Base-by-base conservation (phyloP, 2,113 vertebrate genomes). In the Sceloporus undulatus region DNA sequence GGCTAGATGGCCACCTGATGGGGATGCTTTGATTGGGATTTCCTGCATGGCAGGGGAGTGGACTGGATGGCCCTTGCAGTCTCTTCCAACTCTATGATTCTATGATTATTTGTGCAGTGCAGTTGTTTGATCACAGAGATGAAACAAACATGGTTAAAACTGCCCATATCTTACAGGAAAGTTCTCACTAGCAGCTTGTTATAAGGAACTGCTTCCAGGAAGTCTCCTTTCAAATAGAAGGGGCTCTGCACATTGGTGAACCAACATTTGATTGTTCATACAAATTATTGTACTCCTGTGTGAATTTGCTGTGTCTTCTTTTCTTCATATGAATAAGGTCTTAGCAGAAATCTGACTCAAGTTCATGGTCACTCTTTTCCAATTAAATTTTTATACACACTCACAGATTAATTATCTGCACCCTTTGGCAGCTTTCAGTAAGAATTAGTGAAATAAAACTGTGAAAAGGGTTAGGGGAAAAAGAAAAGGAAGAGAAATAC, bases 321-420 rank as follows among this genome's bases (percentile, higher is more conserved):
- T 81, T 80, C 66, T 87, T 40, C 52, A 40, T 77, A 40, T 68
- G 68, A 83, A 77, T 38, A 88, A 52, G 27, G 73, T 14, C 81
- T 88, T 68, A 70, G 42, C 29, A n/a, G 71, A 87, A 87, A 38
- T 75, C 73, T 68, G 29, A 83, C 38, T 82, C 59, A 83, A 82
- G 59, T 40, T 27, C 21, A 77, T 66, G 40, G 5, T 23, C 27
- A 18, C 38, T 87, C n/a, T 82, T 62, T 82, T 75, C 56, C 9
- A 6, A 68, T 29, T 14, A 54, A 87, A 8, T 29, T 59, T 73
- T 74, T 87, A 68, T 16, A 68, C 6, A 13, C 29, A 65, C 29
- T 88, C 80, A 82, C 56, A 34, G 56, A 76, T 82, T 77, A 88
- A 83, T 82, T 75, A 87, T 75, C 71, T 82, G 54, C 68, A 29